Base-by-base conservation (phyloP, 2,797 vertebrate genomes). In the Neosilurus hyrtlii region DNA sequence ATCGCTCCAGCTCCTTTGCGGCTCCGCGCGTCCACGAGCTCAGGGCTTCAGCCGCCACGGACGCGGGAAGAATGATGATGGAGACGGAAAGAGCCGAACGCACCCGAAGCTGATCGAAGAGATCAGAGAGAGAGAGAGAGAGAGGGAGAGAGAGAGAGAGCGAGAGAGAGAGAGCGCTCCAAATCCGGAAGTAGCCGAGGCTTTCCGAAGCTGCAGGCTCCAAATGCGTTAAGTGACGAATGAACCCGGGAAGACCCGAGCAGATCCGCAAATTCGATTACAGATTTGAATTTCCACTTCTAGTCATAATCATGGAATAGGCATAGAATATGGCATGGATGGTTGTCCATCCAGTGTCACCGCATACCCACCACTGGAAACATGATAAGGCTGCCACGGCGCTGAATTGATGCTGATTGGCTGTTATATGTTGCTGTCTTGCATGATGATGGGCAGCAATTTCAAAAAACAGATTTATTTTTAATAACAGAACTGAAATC, bases 31-130 rank as follows among this genome's bases (percentile, higher is more conserved):
- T 91, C 90, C 90, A 87, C 81, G 88, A 88, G 92, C 88, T 11
- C 74, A 90, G 90, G 87, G 87, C 88, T 89, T 87, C 87, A 87
- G 82, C 83, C 37, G 88, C 86, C 81, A 72, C 84, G 80, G 73
- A 91, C 91, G 88, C 84, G 86, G 79, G 65, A 72, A 84, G 90
- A 90, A 91, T 92, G 86, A 87, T 87, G 89, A 92, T 91, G 89
- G 85, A 87, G 83, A 74, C 90, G 89, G 84, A 89, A 86, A 89
- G 52, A 84, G 85, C 87, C 88, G 89, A 90, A 82, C 78, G 73
- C 11, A 82, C 63, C 79, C 87, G 87, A 89, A 43, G 30, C 30
- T 30, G 30, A 30, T 30, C 30, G 30, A 30, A 22, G 52, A 4
- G 71, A n/a, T n/a, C n/a, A n/a, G n/a, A n/a, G n/a, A n/a, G n/a